These are phyloP conservation scores for Pollenia angustigena DNA, from an alignment of 2,888 invertebrate genomes.

Conservation along the genomic window DNA sequence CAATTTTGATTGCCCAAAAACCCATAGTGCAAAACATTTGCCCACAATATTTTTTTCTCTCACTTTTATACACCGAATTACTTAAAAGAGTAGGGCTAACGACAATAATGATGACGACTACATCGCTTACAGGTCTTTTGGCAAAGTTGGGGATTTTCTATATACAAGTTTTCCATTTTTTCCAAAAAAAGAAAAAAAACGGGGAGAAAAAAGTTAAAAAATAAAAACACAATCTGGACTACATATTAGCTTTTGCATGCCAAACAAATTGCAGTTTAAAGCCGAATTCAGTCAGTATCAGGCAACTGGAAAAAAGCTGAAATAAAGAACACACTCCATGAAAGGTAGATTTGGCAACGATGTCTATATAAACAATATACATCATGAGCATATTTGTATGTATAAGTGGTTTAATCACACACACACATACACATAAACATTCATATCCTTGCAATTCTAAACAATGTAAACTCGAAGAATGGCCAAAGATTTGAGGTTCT, in stretches of 20 bases:
- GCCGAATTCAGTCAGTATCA: constrained; percentile 55
- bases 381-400: constrained; percentile 56
- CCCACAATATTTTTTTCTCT: constrained; percentile 25
- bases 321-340: constrained; percentile 58
- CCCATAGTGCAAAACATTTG: constrained; percentile 48
- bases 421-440: neutral
- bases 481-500: constrained; percentile 47
- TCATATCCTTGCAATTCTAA: neutral
- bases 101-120: constrained; percentile 70
- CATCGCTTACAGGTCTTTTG: constrained; percentile 73
- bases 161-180: constrained; percentile 12
- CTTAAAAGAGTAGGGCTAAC: constrained; percentile 64
- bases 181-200: neutral
- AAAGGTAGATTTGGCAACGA: constrained; percentile 73
- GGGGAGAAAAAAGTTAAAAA: neutral
- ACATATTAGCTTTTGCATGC: constrained; percentile 70
- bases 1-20: neutral
- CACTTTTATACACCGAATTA: constrained; percentile 49
- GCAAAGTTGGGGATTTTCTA: constrained; percentile 62
- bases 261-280: constrained; percentile 73
- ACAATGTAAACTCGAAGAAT: constrained; percentile 51
- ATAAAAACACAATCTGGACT: constrained; percentile 64
- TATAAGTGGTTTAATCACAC: neutral
- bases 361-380: constrained; percentile 71
- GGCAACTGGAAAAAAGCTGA: constrained; percentile 29